Base-by-base conservation (phyloP, 1,140 invertebrate species). In the Drosophila tropicalis region DNA sequence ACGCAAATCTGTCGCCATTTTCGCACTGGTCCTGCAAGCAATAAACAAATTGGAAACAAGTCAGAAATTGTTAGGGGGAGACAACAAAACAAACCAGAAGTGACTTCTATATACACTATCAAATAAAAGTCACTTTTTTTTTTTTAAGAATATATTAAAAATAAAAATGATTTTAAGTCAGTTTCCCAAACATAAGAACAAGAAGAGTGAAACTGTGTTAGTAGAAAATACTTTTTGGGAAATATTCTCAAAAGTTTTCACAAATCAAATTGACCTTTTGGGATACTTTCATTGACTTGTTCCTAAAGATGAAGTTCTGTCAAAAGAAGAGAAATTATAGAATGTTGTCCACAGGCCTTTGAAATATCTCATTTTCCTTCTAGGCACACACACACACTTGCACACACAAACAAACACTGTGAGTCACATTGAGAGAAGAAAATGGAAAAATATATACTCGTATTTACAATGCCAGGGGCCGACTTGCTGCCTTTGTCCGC, bases 1-100 rank as follows among this genome's bases (percentile, higher is more conserved):
- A 86, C 82, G 82, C 82, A 71, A 77, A 63, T 68, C 79, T 66
- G 66, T 87, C 71, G 70, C 79, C 83, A 87, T 85, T 85, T 85
- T 75, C 60, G 71, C 70, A 73, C 68, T 56, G 67, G 71, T 65
- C 79, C 82, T 85, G 75, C 70, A 75, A 75, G 71, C 41, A 75
- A 67, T 62, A 62, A 56, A 36, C 13, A 54, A 36, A 62, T 47
- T 39, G 32, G 17, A 19, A 58, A 39, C 32, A 58, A 58, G 17
- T 58, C 15, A 36, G 32, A 34, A 39, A 34, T 34, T 36, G n/a
- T 6, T 19, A 5, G 5, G 32, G 32, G 9, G 15, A 39, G 12
- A 19, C 4, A 22, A 22, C 17, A 51, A 22, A 1, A 19, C 15
- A 19, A 15, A 17, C 2, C 7, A 17, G 0, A 5, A 44, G 3